Percentiles rank a stretch among this genome's conserved stretches.
Conservation (phyloP, 2,113 vertebrate species). For the Crypturellus undulatus region DNA sequence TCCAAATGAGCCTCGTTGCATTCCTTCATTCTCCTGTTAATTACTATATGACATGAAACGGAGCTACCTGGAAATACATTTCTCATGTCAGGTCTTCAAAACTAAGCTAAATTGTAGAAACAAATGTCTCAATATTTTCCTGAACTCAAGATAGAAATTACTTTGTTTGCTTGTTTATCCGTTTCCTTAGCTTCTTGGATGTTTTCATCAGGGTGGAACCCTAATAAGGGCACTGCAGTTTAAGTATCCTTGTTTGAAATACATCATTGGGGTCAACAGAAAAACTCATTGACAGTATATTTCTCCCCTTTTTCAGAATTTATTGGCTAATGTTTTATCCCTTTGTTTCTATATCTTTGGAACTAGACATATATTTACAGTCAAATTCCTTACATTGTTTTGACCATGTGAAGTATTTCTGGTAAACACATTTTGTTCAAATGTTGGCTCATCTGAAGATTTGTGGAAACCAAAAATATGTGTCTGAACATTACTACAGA, state of each 20-base stretch:
- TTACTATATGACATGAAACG: neutral
- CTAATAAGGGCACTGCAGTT: accelerated
- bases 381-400: neutral
- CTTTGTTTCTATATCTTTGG: neutral
- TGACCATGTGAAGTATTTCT: neutral
- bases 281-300: neutral
- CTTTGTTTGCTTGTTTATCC: neutral
- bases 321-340: neutral
- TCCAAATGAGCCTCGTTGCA: too few species aligned
- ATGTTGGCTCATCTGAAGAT: neutral
- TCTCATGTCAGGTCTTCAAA: neutral
- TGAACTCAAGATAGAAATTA: neutral
- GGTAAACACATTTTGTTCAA: neutral
- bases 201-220: neutral
- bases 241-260: neutral
- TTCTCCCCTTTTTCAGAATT: neutral
- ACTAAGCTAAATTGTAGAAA: neutral
- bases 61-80: neutral
- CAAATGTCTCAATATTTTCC: accelerated
- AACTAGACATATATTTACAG: neutral
- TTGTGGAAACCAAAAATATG: neutral
- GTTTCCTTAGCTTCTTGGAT: neutral
- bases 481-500: neutral
- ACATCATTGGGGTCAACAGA: neutral
- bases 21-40: neutral